A percentile compares a stretch with the other conserved stretches of the same genome.
These are phyloP conservation scores for Malurus leucopterus DNA, from an alignment of 2,797 vertebrate genomes.

Conservation along the genomic window DNA sequence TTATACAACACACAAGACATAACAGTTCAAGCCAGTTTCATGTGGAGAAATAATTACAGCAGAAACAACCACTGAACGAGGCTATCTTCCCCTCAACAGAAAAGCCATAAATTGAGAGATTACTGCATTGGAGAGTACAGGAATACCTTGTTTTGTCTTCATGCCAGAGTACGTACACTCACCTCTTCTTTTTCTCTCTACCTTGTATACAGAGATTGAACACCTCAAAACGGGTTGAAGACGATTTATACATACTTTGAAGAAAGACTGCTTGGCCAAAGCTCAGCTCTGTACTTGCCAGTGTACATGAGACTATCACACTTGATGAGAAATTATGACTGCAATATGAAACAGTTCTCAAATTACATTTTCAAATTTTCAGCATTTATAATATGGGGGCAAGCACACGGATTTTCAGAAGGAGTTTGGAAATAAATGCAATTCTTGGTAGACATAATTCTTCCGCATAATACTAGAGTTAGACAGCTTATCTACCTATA, in stretches of 20 bases:
- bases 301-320: background rate
- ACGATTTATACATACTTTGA: background rate
- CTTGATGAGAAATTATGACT: background rate
- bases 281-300: background rate
- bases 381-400: background rate
- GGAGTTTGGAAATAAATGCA: background rate
- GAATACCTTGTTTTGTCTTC: background rate
- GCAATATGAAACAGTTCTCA: background rate
- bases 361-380: background rate
- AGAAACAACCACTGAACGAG: background rate
- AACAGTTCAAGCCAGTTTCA: slow-evolving; percentile 12
- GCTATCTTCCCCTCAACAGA: background rate
- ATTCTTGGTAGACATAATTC: background rate
- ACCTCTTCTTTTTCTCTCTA: background rate
- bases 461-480: background rate
- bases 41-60: slow-evolving; percentile 20
- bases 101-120: background rate
- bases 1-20: background rate
- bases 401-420: background rate
- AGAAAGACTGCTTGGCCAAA: background rate
- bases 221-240: background rate
- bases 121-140: background rate
- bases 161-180: background rate
- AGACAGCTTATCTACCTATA: background rate
- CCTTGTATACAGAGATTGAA: background rate